These are phyloP conservation scores for Prietella phreatophila DNA, from an alignment of 2,113 vertebrate genomes.

Conservation along the genomic window DNA sequence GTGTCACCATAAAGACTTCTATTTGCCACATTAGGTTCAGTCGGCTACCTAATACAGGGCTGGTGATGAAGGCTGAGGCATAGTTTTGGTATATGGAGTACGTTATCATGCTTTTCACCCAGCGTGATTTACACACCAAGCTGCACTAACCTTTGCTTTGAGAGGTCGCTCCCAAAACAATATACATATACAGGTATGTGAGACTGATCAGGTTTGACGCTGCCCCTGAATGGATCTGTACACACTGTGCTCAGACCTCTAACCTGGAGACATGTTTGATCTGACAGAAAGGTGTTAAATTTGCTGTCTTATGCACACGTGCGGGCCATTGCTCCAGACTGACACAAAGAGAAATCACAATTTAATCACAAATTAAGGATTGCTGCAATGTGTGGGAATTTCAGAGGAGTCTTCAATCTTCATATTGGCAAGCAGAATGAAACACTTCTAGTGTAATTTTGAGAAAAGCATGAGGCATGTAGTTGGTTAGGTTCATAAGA, in stretches of 20 bases:
- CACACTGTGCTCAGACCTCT: constrained; percentile 52
- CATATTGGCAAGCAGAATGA: constrained; percentile 2
- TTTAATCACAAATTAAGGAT: constrained; percentile 63
- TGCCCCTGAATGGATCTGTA: constrained; percentile 39
- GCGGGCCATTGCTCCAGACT: constrained; percentile 52
- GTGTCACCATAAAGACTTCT: background rate
- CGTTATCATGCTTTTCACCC: constrained; percentile 42
- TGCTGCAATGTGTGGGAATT: constrained; percentile 42
- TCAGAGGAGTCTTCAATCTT: constrained; percentile 6
- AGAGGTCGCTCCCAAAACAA: constrained; percentile 33
- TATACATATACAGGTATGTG: constrained; percentile 42
- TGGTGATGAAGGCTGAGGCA: constrained; percentile 20
- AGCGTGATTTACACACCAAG: constrained; percentile 32
- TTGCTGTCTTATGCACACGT: constrained; percentile 55
- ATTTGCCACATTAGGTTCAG: background rate
- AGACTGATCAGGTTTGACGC: constrained; percentile 62
- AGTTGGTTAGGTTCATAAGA: background rate
- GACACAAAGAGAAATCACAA: constrained; percentile 57
- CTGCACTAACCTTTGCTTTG: constrained; percentile 55
- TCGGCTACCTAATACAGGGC: background rate
- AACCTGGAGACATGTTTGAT: constrained; percentile 62
- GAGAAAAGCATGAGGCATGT: background rate
- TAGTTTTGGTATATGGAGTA: constrained; percentile 45
- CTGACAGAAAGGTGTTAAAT: constrained; percentile 59
- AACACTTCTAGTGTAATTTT: background rate